Percentiles rank a stretch among this genome's conserved stretches.
Conservation (phyloP, 2,113 vertebrate genomes). For the Orycteropus afer region DNA sequence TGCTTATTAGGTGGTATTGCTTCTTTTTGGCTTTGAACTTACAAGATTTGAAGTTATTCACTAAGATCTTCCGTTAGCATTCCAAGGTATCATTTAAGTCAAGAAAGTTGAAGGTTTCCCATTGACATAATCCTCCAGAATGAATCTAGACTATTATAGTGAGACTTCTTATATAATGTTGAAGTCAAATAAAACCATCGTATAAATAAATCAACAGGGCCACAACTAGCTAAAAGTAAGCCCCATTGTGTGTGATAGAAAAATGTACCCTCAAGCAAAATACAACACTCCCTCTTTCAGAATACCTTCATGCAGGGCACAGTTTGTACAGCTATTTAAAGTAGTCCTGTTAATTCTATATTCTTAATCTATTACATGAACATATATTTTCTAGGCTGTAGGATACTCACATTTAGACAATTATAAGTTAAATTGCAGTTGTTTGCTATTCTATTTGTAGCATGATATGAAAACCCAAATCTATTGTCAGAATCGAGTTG, state of each 20-base stretch:
- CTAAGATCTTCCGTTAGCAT: not conserved
- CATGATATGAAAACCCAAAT: too few species aligned
- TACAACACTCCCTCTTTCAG: not conserved
- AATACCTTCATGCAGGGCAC: not conserved
- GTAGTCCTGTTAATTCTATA: not conserved
- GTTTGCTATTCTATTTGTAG: not conserved
- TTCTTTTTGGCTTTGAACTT: conserved; percentile 46
- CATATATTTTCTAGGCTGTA: not conserved
- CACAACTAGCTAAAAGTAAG: not conserved
- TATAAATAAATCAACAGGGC: not conserved
- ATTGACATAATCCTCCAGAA: not conserved
- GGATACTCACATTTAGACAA: not conserved
- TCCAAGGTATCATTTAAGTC: not conserved
- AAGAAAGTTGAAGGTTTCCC: not conserved
- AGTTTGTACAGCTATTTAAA: not conserved
- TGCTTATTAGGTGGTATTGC: not conserved
- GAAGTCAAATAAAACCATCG: not conserved
- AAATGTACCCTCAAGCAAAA: not conserved
- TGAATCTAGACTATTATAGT: not conserved
- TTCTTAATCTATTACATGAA: not conserved
- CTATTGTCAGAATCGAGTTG: too few species aligned
- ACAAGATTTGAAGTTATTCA: not conserved
- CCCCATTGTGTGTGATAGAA: not conserved
- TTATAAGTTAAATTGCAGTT: not conserved
- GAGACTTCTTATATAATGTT: not conserved